These are phyloP conservation scores for Podocnemis expansa DNA, from an alignment of 2,113 vertebrate genomes.

Conservation along the genomic window DNA sequence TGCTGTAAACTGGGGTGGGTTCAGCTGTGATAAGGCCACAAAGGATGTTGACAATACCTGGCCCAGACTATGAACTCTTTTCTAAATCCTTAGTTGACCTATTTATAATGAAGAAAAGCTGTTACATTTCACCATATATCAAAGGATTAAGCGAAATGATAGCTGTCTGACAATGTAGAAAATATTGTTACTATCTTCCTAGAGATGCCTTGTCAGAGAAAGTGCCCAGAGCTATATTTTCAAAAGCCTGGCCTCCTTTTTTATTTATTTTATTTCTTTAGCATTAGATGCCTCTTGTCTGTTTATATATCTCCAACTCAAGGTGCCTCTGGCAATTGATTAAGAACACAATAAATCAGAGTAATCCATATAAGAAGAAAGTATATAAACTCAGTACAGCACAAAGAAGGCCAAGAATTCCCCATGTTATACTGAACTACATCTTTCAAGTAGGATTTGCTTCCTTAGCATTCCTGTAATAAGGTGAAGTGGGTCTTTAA, in stretches of 20 bases:
- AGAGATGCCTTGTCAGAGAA: neutral
- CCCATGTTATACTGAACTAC: neutral
- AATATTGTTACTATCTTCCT: neutral
- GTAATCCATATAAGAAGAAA: neutral
- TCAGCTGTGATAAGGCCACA: neutral
- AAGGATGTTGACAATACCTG: neutral
- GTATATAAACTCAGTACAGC: neutral
- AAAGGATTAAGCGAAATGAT: neutral
- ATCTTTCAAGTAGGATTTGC: neutral
- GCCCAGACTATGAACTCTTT: neutral
- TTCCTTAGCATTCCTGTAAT: neutral
- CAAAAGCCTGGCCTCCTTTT: neutral
- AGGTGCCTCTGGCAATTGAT: neutral
- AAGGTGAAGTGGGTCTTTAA: neutral
- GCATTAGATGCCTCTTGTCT: neutral
- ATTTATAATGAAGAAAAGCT: neutral
- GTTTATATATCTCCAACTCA: neutral
- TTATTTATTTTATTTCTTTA: neutral
- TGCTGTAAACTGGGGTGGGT: rapidly evolving
- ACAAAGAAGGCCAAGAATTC: neutral
- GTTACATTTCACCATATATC: neutral
- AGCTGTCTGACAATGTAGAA: rapidly evolving
- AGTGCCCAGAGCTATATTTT: neutral
- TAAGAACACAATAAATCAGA: neutral
- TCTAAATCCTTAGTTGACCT: neutral